A percentile compares a stretch with the other conserved stretches of the same genome.
phyloP scores from a whole-genome alignment of 2,888 invertebrate genomes.

The Thereva unica region DNA sequence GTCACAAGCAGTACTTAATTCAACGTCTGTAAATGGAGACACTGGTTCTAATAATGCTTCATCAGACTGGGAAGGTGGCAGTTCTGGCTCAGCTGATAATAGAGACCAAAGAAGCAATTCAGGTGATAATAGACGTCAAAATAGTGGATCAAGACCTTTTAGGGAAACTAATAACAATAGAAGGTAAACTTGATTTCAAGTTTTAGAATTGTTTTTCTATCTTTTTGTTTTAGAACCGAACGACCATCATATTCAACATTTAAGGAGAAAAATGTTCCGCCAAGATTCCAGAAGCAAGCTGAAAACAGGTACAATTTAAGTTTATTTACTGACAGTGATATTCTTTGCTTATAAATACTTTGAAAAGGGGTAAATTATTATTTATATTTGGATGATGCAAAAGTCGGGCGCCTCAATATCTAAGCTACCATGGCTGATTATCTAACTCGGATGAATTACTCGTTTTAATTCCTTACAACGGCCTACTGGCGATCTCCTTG shows the following conservation, averaged over 20 bases:
- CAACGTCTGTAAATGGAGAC: constrained; percentile 8
- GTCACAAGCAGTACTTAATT: neutral
- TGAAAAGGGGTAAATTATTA: neutral
- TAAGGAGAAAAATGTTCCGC: constrained; percentile 47
- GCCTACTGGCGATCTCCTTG: no score
- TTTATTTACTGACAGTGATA: neutral
- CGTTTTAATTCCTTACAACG: no score
- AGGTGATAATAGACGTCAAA: constrained; percentile 43
- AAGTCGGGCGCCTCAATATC: no score
- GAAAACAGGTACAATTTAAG: constrained; percentile 12
- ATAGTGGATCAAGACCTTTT: constrained; percentile 17
- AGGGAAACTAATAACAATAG: constrained; percentile 32
- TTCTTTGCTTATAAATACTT: neutral
- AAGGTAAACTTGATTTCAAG: constrained; percentile 21
- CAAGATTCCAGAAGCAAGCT: constrained; percentile 50
- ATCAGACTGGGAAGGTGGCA: constrained; percentile 53
- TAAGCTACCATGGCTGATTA: no score
- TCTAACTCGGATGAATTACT: no score
- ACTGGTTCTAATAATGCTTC: neutral
- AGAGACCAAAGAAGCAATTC: constrained; percentile 47
- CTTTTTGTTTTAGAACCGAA: constrained; percentile 19
- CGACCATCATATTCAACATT: constrained; percentile 20
- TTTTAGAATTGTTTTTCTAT: neutral
- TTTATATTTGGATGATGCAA: no score
- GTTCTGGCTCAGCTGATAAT: constrained; percentile 52